Percentiles rank a stretch among this genome's conserved stretches.
These are phyloP conservation scores for Lottia gigantea DNA, from an alignment of 2,888 invertebrate genomes.

Conservation along the genomic window DNA sequence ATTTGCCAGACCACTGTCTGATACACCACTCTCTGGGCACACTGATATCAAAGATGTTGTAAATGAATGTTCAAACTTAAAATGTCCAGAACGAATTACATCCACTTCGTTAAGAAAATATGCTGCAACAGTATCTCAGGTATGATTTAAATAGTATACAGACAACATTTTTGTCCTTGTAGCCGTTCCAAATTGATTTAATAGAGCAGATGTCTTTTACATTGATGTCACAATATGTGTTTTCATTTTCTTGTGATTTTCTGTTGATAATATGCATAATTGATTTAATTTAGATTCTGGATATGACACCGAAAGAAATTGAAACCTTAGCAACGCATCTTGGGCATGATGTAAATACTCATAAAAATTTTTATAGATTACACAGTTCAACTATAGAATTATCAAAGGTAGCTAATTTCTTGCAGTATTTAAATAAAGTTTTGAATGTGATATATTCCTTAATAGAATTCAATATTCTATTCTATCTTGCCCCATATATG, in stretches of 20 bases:
- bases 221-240: too few species aligned
- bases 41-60: background rate
- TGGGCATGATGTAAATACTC: constrained; percentile 2
- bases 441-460: too few species aligned
- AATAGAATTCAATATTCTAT: too few species aligned
- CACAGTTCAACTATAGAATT: constrained; percentile 4
- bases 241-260: too few species aligned
- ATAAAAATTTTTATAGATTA: background rate
- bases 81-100: background rate
- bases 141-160: background rate
- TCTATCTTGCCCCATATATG: too few species aligned
- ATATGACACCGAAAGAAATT: background rate
- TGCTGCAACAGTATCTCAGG: background rate
- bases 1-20: background rate
- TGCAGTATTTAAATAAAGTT: too few species aligned
- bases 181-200: too few species aligned
- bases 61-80: background rate
- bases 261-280: background rate
- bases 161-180: too few species aligned
- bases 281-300: background rate
- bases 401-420: background rate
- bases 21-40: background rate
- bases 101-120: background rate
- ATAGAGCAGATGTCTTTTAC: too few species aligned
- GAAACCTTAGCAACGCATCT: background rate